Evolutionary conservation across 2,113 vertebrate genomes (phyloP).

Genomic region (Chamaea fasciata): DNA sequence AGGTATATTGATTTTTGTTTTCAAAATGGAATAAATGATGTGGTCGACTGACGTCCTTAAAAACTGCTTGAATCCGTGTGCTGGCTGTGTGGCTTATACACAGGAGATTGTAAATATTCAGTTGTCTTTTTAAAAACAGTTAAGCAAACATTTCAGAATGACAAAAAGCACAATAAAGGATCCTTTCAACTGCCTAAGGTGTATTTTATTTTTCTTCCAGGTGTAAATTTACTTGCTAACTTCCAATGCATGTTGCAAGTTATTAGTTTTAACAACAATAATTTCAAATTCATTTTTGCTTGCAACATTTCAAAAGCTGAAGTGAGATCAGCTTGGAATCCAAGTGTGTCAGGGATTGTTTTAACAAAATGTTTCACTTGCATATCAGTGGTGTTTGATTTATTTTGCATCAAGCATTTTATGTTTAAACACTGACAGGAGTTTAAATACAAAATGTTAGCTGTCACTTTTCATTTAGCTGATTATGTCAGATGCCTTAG

Average conservation of each 20-base stretch:
- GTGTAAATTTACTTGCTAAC: conserved; percentile 29
- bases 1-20: conserved; percentile 96
- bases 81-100: conserved; percentile 48
- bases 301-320: conserved; percentile 55
- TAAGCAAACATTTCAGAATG: conserved; percentile 58
- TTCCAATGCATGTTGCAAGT: conserved; percentile 31
- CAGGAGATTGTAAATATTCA: conserved; percentile 51
- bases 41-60: conserved; percentile 78
- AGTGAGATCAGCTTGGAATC: conserved; percentile 61
- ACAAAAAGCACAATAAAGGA: conserved; percentile 42
- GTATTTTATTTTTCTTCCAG: conserved; percentile 41
- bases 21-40: conserved; percentile 89
- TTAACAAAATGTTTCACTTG: conserved; percentile 77
- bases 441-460: conserved; percentile 82
- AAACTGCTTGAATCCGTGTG: conserved; percentile 69
- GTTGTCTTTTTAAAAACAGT: conserved; percentile 67
- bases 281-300: conserved; percentile 61
- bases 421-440: conserved; percentile 80
- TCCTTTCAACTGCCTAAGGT: conserved; percentile 14
- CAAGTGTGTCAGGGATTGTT: conserved; percentile 58
- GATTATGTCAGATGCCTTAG: conserved; percentile 78
- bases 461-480: conserved; percentile 80
- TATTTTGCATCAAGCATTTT: conserved; percentile 81
- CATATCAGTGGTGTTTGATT: conserved; percentile 75
- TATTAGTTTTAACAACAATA: conserved; percentile 52